Conservation (phyloP, 2,797 vertebrate genomes). For the Gephyroberyx darwinii region DNA sequence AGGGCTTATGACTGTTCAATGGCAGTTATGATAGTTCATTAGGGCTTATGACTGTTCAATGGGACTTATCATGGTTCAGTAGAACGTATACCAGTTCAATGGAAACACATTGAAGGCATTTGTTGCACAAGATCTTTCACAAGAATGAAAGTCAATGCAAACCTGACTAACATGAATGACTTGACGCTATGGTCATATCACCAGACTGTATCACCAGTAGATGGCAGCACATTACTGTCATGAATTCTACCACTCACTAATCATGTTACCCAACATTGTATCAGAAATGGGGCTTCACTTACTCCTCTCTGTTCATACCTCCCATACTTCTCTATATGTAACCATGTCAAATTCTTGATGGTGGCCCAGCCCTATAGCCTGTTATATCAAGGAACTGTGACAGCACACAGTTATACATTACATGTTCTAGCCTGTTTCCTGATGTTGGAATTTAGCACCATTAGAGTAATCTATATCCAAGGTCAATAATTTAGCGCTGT, state of each 20-base stretch:
- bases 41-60: neutral
- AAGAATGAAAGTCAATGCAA: too few species aligned
- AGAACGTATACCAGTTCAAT: too few species aligned
- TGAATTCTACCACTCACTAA: neutral
- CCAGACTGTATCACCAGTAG: constrained; percentile 50
- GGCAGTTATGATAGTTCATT: neutral
- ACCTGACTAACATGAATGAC: neutral
- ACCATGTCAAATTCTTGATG: neutral
- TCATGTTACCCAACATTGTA: neutral
- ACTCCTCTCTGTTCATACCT: neutral
- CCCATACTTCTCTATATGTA: neutral
- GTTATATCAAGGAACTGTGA: neutral
- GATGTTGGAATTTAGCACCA: too few species aligned
- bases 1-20: neutral
- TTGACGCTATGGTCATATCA: neutral
- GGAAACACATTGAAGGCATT: too few species aligned
- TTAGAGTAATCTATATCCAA: neutral
- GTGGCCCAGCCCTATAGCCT: neutral
- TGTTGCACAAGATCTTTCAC: too few species aligned
- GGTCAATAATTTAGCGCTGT: neutral
- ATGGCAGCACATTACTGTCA: constrained; percentile 48
- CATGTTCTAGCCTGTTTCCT: neutral
- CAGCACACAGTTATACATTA: neutral
- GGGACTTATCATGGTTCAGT: neutral
- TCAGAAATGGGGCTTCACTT: neutral